Base-by-base conservation (phyloP, 1,140 invertebrate genomes). In the Tetranychus cinnabarinus region DNA sequence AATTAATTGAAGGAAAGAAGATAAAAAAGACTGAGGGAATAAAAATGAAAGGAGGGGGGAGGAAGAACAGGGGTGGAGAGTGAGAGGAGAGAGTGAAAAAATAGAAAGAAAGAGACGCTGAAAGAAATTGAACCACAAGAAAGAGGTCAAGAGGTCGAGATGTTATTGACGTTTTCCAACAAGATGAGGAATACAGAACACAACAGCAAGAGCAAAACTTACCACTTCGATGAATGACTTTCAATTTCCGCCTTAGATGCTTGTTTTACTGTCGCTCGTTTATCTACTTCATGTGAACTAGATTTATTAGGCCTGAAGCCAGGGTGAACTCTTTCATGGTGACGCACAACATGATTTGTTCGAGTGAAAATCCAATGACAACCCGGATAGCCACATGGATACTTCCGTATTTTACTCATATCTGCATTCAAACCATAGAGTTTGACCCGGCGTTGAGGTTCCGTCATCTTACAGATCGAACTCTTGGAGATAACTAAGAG, bases 281-380 rank as follows among this genome's bases (percentile, higher is more conserved):
- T 23, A 23, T 23, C 23, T 23, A 23, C 23, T 23, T 35, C 35
- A 36, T 37, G 8, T 15, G 35, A 33, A 6, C n/a, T 33, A 31
- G 50, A 31, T n/a, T n/a, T 52, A 23, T 7, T 56, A 1, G 47
- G 46, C 48, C 36, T 60, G 12, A 60, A 60, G n/a, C 59, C 59
- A n/a, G 58, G 58, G 35, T 60, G 59, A 12, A 60, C 47, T 60
- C 59, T 31, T 33, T 52, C 33, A 31, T 60, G 59, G 2, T 60
- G 59, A 6, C 59, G 23, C 8, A 52, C 47, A 6, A 60, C 59
- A 54, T 60, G 59, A 60, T 60, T 60, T 8, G 46, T 52, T 52
- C 59, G 59, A 35, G 59, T 60, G 47, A 60, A 60, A 10, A 60
- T 33, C 59, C 59, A 60, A 13, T 60, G 46, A 34, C 59, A 60